Conservation (phyloP, 2,113 vertebrate species). For the Bos taurus region DNA sequence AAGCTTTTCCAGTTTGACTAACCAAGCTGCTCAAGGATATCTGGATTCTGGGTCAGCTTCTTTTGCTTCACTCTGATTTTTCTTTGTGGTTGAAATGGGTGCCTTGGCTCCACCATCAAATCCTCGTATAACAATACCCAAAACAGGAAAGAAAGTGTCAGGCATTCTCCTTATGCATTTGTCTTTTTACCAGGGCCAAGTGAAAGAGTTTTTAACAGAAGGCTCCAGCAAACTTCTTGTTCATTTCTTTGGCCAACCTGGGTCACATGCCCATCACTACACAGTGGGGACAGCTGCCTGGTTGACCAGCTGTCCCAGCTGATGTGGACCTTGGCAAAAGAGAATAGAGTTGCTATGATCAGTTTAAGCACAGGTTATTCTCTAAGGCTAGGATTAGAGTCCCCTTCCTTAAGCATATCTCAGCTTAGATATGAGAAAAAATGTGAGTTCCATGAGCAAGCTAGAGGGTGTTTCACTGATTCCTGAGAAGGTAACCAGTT, state of each 20-base stretch:
- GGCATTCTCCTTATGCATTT: neutral
- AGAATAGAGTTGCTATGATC: neutral
- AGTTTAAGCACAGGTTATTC: neutral
- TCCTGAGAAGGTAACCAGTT: neutral
- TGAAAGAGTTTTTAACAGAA: neutral
- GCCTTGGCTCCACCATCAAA: neutral
- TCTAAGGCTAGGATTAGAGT: neutral
- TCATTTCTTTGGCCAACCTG: neutral
- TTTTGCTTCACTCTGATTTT: neutral
- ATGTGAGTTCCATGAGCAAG: neutral
- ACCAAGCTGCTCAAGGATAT: neutral
- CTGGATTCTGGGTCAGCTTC: neutral
- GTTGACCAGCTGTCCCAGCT: neutral
- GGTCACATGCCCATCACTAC: neutral
- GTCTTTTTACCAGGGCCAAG: neutral
- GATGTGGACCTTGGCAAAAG: neutral
- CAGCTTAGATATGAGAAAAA: neutral
- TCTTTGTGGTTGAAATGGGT: neutral
- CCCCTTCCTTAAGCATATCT: neutral
- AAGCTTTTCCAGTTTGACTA: neutral
- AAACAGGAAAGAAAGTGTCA: neutral
- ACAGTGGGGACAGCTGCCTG: neutral
- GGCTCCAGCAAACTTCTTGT: neutral
- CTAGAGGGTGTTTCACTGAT: neutral
- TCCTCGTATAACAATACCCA: accelerated